These are phyloP conservation scores for Thalassoma bifasciatum DNA, from an alignment of 2,113 vertebrate species.

Conservation along the genomic window DNA sequence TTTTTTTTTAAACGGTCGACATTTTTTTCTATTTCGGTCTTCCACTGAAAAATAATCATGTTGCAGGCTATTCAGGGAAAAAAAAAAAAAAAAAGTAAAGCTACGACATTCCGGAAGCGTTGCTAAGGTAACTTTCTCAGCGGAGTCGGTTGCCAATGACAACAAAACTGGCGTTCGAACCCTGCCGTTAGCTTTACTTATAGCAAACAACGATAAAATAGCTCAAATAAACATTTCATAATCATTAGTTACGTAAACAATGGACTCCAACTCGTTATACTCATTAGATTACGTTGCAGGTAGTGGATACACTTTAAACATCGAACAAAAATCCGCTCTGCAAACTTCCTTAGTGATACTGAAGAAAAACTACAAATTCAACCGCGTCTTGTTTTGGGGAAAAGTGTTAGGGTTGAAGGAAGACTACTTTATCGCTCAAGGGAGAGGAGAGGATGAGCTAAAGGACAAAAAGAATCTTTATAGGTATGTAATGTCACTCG, in stretches of 20 bases:
- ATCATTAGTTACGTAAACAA: conserved; percentile 31
- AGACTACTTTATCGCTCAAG: conserved; percentile 91
- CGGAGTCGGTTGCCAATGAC: conserved; percentile 62
- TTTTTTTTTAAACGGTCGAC: no score
- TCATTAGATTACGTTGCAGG: conserved; percentile 85
- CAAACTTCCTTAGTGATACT: conserved; percentile 86
- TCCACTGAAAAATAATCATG: no score
- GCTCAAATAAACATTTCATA: not conserved
- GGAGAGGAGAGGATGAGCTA: conserved; percentile 86
- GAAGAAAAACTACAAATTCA: conserved; percentile 88
- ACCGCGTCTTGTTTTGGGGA: conserved; percentile 91
- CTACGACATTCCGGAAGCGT: conserved; percentile 1
- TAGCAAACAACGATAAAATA: not conserved
- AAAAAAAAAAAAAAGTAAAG: not conserved
- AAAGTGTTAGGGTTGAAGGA: conserved; percentile 87
- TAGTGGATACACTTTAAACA: conserved; percentile 84
- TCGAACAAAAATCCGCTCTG: conserved; percentile 86
- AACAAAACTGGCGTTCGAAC: not conserved
- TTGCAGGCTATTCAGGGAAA: not conserved
- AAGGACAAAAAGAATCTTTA: conserved; percentile 86
- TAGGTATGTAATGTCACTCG: conserved; percentile 78
- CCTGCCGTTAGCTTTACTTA: not conserved
- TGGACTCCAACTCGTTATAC: conserved; percentile 84
- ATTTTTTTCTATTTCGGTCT: no score
- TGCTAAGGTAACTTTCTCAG: conserved; percentile 42